These are phyloP conservation scores for Chloroceryle inda DNA, from an alignment of 2,797 vertebrate species.

Conservation along the genomic window DNA sequence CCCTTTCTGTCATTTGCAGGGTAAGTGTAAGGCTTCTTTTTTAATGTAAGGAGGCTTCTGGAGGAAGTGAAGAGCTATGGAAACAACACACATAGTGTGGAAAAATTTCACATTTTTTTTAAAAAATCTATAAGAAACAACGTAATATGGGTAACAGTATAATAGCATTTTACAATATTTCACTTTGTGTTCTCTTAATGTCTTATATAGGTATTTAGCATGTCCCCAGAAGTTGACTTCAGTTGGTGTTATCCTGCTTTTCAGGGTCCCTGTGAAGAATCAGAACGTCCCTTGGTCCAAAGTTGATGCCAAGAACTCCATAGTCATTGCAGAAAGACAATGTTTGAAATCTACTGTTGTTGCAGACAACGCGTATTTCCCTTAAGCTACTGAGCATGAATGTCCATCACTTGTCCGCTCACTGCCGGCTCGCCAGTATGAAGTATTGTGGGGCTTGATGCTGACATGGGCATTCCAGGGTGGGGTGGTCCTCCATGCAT, in stretches of 20 bases:
- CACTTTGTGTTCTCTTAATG: constrained; percentile 96
- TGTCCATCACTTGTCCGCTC: constrained; percentile 91
- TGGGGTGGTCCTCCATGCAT: constrained; percentile 91
- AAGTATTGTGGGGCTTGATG: constrained; percentile 88
- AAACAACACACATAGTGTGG: constrained; percentile 98
- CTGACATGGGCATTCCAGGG: constrained; percentile 91
- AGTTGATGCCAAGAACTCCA: constrained; percentile 89
- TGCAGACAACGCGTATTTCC: constrained; percentile 85
- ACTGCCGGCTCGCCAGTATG: constrained; percentile 86
- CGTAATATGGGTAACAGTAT: constrained; percentile 99
- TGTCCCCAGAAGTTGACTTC: constrained; percentile 93
- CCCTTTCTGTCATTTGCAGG: constrained; percentile 85
- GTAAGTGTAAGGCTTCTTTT: constrained; percentile 88
- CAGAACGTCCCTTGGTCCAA: constrained; percentile 90
- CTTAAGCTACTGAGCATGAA: constrained; percentile 89
- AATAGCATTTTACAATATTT: constrained; percentile 99
- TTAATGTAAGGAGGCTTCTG: constrained; percentile 91
- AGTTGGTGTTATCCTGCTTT: constrained; percentile 88
- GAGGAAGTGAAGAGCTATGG: constrained; percentile 93
- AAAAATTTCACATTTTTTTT: constrained; percentile 99
- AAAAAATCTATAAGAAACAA: constrained; percentile 99
- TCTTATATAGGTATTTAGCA: constrained; percentile 97
- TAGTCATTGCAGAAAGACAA: constrained; percentile 87
- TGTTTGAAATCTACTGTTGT: constrained; percentile 83
- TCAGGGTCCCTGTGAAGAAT: constrained; percentile 92